These are phyloP conservation scores for Peromyscus melanophrys DNA, from an alignment of 2,797 vertebrate genomes.

Conservation along the genomic window DNA sequence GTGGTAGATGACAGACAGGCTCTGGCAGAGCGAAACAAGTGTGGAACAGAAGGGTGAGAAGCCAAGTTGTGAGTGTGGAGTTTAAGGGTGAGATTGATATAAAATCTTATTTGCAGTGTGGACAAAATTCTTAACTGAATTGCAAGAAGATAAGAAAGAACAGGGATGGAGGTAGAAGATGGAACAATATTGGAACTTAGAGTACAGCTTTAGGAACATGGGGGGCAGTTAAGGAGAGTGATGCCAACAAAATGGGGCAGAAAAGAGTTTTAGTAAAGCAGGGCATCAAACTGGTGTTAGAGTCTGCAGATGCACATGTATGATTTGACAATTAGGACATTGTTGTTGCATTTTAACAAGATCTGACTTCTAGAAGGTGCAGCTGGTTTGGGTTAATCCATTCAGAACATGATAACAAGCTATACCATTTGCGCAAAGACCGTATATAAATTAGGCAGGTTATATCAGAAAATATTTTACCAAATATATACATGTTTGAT, in stretches of 20 bases:
- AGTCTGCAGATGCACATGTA: background rate
- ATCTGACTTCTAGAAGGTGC: background rate
- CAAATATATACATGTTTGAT: background rate
- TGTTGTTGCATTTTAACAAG: background rate
- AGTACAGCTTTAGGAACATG: background rate
- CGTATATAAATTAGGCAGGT: background rate
- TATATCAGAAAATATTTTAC: background rate
- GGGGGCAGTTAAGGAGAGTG: background rate
- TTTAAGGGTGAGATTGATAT: background rate
- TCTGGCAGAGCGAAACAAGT: background rate
- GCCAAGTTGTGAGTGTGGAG: background rate
- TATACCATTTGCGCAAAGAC: background rate
- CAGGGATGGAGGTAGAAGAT: rapidly evolving
- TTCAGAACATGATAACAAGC: background rate
- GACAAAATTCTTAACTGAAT: background rate
- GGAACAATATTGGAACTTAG: background rate
- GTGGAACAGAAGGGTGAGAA: background rate
- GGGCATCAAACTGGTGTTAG: background rate
- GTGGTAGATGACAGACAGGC: background rate
- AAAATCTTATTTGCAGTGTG: background rate
- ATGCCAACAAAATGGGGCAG: background rate
- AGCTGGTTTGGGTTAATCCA: background rate
- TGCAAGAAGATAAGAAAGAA: background rate
- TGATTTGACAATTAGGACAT: background rate
- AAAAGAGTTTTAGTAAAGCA: background rate